These are phyloP conservation scores for Lamellibrachia columna DNA, from an alignment of 2,888 invertebrate genomes.

Conservation along the genomic window DNA sequence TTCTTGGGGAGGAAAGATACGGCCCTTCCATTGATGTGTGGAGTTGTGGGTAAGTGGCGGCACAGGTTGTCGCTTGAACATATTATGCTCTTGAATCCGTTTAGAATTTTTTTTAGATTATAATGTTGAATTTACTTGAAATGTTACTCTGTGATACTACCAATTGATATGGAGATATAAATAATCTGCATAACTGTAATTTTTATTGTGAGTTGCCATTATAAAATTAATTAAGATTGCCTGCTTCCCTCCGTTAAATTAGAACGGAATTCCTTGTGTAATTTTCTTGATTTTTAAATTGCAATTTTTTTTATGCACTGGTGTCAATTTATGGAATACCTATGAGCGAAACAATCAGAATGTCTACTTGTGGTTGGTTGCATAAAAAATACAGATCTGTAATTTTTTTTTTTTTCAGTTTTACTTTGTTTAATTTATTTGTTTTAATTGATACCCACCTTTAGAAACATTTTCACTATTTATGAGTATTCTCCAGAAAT, in stretches of 20 bases:
- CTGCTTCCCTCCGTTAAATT: too few relatives aligned
- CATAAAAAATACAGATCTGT: neutral
- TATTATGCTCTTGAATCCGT: neutral
- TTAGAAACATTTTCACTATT: neutral
- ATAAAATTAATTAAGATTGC: neutral
- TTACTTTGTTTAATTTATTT: neutral
- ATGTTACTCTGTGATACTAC: neutral
- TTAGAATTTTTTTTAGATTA: neutral
- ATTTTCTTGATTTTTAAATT: neutral
- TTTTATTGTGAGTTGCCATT: neutral
- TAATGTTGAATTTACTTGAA: neutral
- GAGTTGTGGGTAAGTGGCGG: conserved; percentile 83
- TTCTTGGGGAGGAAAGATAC: conserved; percentile 96
- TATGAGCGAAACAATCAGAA: neutral
- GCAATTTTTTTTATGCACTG: neutral
- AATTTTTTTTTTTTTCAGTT: neutral
- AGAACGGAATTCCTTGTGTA: neutral
- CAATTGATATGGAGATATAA: neutral
- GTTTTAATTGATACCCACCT: neutral
- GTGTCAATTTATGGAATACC: neutral
- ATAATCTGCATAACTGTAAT: neutral
- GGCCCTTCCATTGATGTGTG: conserved; percentile 98
- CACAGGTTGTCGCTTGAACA: neutral
- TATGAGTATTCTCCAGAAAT: neutral
- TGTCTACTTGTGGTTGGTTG: neutral